phyloP scores from a whole-genome alignment of 2,888 invertebrate species.

The Melitaea athalia region DNA sequence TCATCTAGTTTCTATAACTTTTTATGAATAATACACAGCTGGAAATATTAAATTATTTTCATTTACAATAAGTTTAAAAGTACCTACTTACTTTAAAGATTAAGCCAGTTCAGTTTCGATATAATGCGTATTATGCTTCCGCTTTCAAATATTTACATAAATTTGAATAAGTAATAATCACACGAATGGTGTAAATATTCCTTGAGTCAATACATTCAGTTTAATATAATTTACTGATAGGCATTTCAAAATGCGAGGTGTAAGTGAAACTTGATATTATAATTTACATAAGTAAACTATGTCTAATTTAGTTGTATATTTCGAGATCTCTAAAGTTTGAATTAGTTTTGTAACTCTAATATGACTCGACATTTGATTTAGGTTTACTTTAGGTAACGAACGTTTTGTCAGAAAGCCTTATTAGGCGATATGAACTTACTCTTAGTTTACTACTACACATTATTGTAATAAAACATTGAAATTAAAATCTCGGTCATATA shows the following conservation, averaged over 20 bases:
- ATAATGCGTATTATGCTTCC: too few relatives aligned
- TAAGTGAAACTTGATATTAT: slow-evolving; percentile 17
- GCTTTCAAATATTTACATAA: too few relatives aligned
- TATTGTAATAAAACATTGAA: background rate
- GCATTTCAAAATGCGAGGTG: background rate
- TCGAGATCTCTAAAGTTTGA: slow-evolving; percentile 23
- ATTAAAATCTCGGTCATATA: background rate
- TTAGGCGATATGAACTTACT: slow-evolving; percentile 1
- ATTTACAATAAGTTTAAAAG: too few relatives aligned
- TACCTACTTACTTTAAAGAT: too few relatives aligned
- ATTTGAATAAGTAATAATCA: too few relatives aligned
- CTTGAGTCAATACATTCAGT: too few relatives aligned
- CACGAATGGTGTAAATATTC: too few relatives aligned
- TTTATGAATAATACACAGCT: too few relatives aligned
- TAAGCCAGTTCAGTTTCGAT: too few relatives aligned
- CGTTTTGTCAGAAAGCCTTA: slow-evolving; percentile 20
- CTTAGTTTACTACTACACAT: background rate
- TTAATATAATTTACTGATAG: background rate
- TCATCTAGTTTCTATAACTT: too few relatives aligned
- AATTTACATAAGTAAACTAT: slow-evolving; percentile 6
- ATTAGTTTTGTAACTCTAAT: slow-evolving; percentile 29
- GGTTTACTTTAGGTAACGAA: slow-evolving; percentile 24
- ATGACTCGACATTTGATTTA: slow-evolving; percentile 32
- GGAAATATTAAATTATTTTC: too few relatives aligned
- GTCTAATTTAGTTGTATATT: slow-evolving; percentile 7